Base-by-base conservation (phyloP, 2,113 vertebrate species). In the Planiliza haematocheilus region DNA sequence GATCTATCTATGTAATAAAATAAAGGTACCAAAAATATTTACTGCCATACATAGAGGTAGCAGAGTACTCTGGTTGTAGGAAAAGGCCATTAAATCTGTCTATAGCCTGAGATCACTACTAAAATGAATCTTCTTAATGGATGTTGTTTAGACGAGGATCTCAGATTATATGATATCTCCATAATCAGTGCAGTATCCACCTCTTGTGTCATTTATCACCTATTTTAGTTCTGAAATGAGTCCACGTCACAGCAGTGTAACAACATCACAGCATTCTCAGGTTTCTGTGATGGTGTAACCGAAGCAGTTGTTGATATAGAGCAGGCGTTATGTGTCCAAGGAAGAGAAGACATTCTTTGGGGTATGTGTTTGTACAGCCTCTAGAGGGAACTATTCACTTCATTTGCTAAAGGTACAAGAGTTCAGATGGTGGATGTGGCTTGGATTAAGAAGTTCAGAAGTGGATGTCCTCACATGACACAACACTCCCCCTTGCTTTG, bases 271-370 rank as follows among this genome's bases (percentile, higher is more conserved):
- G 38, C 12, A 69, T 20, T 65, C 36, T 89, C 72, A 0, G 38
- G 36, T 76, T 76, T 70, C 71, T 52, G 34, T 50, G 64, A 17
- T 24, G 49, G 12, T 1, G 70, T 30, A 45, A 72, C 45, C 52
- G 62, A 62, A 76, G 37, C 53, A 41, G 58, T 56, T 45, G 77
- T 42, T 75, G 65, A 64, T 69, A 0, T 3, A 51, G 57, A 38
- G 18, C 21, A 18, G 39, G 7, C 4, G 0, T 12, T 2, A 16
- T 18, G 43, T 61, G 36, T 51, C 11, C 10, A 24, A 2, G 9
- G 14, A 12, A 9, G 39, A 18, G 37, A 63, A 21, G 4, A n/a
- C n/a, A n/a, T n/a, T 52, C 37, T 36, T 34, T 13, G 8, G 30
- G 2, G 2, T 55, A 45, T 41, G 18, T n/a, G 4, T 7, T 16